Evolutionary conservation across 2,797 vertebrate genomes (phyloP).

Genomic region (Amniataba percoides): DNA sequence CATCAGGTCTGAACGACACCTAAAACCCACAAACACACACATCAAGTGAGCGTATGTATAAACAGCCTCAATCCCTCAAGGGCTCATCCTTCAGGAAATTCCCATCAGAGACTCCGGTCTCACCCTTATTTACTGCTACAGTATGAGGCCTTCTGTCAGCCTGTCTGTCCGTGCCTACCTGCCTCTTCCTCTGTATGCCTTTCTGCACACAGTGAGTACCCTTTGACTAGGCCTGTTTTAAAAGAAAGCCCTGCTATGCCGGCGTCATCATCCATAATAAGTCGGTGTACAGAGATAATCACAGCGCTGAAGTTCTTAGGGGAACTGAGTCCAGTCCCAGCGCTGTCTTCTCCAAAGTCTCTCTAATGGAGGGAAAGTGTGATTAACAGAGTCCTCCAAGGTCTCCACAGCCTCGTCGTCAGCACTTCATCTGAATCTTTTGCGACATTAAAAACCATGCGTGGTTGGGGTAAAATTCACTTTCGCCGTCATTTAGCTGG

Average conservation of each 20-base stretch:
- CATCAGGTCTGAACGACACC: constrained; percentile 1
- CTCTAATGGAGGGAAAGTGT: constrained; percentile 65
- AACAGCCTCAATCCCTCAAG: constrained; percentile 28
- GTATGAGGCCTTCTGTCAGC: not conserved
- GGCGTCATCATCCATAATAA: constrained; percentile 47
- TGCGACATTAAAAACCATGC: constrained; percentile 17
- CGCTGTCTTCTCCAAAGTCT: constrained; percentile 51
- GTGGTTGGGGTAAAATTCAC: not conserved
- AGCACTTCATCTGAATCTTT: constrained; percentile 27
- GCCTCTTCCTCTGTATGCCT: constrained; percentile 20
- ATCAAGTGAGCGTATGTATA: constrained; percentile 8
- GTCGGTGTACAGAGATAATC: constrained; percentile 62
- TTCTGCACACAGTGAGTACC: constrained; percentile 9
- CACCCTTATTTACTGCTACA: constrained; percentile 23
- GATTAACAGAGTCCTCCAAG: constrained; percentile 67
- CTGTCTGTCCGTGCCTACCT: constrained; percentile 1
- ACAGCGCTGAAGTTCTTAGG: constrained; percentile 48
- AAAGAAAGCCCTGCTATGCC: constrained; percentile 19
- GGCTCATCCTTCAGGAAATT: constrained; percentile 25
- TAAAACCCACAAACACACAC: constrained; percentile 11
- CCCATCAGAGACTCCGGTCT: constrained; percentile 17
- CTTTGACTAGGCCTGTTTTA: constrained; percentile 14
- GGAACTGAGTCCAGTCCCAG: constrained; percentile 58
- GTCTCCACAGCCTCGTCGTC: constrained; percentile 31
- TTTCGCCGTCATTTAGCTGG: not conserved